Conservation (phyloP, 2,888 invertebrate species). For the Pterostichus niger region DNA sequence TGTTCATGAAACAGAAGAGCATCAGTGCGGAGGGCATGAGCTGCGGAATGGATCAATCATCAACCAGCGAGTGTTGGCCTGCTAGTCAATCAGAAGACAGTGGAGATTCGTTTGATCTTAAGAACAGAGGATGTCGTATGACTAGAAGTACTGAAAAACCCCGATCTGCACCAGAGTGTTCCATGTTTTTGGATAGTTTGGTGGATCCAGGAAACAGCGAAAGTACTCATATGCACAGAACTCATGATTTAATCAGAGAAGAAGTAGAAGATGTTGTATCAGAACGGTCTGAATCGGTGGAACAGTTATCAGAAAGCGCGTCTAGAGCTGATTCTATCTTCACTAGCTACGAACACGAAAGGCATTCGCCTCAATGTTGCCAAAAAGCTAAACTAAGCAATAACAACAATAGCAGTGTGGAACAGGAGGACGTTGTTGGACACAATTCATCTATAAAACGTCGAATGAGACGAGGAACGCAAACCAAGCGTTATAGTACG, state of each 20-base stretch:
- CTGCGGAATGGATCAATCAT: conserved; percentile 87
- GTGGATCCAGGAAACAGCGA: conserved; percentile 77
- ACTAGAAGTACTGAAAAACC: conserved; percentile 68
- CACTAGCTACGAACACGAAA: conserved; percentile 70
- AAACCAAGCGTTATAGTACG: conserved; percentile 71
- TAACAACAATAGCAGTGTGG: conserved; percentile 78
- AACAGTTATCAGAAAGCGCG: conserved; percentile 77
- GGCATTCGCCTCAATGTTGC: conserved; percentile 14
- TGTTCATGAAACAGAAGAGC: conserved; percentile 94
- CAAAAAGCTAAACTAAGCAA: conserved; percentile 72
- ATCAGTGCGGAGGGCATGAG: conserved; percentile 87
- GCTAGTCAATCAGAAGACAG: conserved; percentile 81
- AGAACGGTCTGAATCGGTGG: conserved; percentile 78
- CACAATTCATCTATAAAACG: conserved; percentile 59
- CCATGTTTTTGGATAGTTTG: conserved; percentile 76
- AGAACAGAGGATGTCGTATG: conserved; percentile 69
- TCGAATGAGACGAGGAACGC: conserved; percentile 70
- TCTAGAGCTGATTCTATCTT: conserved; percentile 75
- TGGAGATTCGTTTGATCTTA: conserved; percentile 80
- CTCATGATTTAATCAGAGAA: conserved; percentile 79
- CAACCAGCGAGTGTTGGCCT: conserved; percentile 87
- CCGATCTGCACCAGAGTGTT: conserved; percentile 66
- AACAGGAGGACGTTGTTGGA: conserved; percentile 71
- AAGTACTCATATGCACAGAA: conserved; percentile 69
- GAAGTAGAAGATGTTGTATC: conserved; percentile 79